Evolutionary conservation across 2,888 invertebrate species (phyloP).

Genomic region (Morpho deidamia): DNA sequence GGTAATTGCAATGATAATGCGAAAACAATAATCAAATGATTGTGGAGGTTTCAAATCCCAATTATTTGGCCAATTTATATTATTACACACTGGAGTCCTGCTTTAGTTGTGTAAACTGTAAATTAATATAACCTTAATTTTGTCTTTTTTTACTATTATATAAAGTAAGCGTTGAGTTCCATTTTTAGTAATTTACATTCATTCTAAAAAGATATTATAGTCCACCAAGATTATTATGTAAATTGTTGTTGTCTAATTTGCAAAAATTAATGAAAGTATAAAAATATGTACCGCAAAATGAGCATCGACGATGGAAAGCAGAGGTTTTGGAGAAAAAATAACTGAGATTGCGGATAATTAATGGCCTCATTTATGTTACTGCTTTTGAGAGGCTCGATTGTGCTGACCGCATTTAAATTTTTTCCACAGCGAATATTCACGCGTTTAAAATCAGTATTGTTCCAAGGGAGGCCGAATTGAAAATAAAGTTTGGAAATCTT

Average conservation of each 20-base stretch:
- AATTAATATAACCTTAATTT: too few relatives aligned
- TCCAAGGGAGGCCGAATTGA: constrained; percentile 53
- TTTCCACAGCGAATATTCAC: constrained; percentile 47
- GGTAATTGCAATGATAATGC: too few relatives aligned
- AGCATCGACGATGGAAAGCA: constrained; percentile 16
- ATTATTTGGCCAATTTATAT: too few relatives aligned
- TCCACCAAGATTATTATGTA: too few relatives aligned
- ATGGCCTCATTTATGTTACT: constrained; percentile 77
- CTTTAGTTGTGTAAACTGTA: too few relatives aligned
- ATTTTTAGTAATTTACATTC: too few relatives aligned
- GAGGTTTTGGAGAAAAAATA: constrained; percentile 45
- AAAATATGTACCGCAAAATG: constrained; percentile 13
- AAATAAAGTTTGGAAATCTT: constrained; percentile 51
- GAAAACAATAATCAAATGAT: too few relatives aligned
- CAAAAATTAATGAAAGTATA: neutral
- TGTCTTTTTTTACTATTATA: too few relatives aligned
- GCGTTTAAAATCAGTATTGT: constrained; percentile 66
- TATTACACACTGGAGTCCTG: too few relatives aligned
- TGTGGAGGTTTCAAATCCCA: too few relatives aligned
- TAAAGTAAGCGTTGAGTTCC: too few relatives aligned
- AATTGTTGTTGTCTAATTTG: too few relatives aligned
- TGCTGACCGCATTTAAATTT: constrained; percentile 49
- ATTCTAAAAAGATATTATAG: neutral
- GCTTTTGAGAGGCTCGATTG: constrained; percentile 74
- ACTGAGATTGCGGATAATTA: constrained; percentile 73